These are phyloP conservation scores for Drosophila peninsularis DNA, from an alignment of 2,888 invertebrate genomes.

Conservation along the genomic window DNA sequence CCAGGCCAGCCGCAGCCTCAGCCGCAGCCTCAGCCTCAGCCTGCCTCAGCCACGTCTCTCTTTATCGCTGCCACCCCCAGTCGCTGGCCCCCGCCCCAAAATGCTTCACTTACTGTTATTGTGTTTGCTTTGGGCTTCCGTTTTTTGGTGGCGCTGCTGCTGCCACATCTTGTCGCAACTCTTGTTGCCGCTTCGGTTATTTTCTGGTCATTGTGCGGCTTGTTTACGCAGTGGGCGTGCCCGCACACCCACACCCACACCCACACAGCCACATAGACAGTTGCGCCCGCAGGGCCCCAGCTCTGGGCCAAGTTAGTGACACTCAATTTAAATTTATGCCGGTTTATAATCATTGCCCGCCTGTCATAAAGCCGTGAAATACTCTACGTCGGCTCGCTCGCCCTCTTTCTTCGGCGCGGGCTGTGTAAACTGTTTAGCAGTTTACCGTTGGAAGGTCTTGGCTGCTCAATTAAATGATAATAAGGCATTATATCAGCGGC, in stretches of 20 bases:
- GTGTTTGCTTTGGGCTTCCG: conserved; percentile 67
- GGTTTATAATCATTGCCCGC: conserved; percentile 69
- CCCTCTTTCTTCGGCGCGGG: conserved; percentile 10
- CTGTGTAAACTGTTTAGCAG: conserved; percentile 65
- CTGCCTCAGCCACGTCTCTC: conserved; percentile 13
- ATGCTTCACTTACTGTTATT: conserved; percentile 65
- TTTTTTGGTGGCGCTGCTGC: conserved; percentile 31
- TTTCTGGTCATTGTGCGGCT: conserved; percentile 70
- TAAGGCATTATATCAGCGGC: conserved; percentile 57
- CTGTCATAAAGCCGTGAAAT: conserved; percentile 58
- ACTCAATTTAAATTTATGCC: conserved; percentile 74
- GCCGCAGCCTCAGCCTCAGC: no score
- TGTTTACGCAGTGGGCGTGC: conserved; percentile 65
- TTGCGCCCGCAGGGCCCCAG: conserved; percentile 37
- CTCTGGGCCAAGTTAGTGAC: conserved; percentile 63
- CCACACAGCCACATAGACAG: neutral
- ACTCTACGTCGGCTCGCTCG: neutral
- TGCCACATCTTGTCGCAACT: conserved; percentile 58
- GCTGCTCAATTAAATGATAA: conserved; percentile 67
- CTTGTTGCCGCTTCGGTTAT: conserved; percentile 61
- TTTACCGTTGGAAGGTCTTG: conserved; percentile 38
- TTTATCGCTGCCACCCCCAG: conserved; percentile 9
- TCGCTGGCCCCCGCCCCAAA: conserved; percentile 24
- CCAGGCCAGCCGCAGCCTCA: conserved; percentile 24
- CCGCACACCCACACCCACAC: conserved; percentile 1